A percentile compares a stretch with the other conserved stretches of the same genome.
phyloP scores from a whole-genome alignment of 2,797 vertebrate genomes.

The Enteromius unitaeniatus region DNA sequence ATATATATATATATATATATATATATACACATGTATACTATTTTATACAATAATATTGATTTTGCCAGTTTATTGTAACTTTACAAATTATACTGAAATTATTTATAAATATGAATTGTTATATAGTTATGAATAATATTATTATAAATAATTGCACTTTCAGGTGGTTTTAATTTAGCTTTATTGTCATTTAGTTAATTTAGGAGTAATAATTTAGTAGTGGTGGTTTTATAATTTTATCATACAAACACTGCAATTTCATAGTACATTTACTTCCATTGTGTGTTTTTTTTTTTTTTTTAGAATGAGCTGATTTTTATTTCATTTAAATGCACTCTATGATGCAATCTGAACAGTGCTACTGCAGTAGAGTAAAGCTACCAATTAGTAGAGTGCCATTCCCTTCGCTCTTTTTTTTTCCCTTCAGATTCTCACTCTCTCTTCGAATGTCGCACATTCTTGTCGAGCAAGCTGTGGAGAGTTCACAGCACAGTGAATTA shows the following conservation, averaged over 20 bases:
- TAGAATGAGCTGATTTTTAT: neutral
- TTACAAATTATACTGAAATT: neutral
- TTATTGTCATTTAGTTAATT: neutral
- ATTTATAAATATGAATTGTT: neutral
- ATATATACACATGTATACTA: neutral
- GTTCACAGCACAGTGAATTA: slow-evolving; percentile 52
- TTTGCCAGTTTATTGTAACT: neutral
- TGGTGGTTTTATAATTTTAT: neutral
- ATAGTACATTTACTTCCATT: neutral
- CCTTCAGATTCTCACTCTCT: slow-evolving; percentile 39
- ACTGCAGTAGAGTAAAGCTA: neutral
- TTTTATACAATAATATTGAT: neutral
- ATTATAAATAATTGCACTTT: neutral
- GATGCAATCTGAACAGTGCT: neutral
- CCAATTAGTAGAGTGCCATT: slow-evolving; percentile 20
- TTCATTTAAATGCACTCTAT: neutral
- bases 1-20: no score
- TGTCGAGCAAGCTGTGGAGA: slow-evolving; percentile 46
- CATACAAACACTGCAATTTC: neutral
- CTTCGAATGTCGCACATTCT: slow-evolving; percentile 44
- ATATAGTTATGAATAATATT: neutral
- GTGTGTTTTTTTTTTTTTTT: neutral
- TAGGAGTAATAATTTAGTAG: neutral
- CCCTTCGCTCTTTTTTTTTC: slow-evolving; percentile 1
- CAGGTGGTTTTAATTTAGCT: neutral